Conservation (phyloP, 2,888 invertebrate genomes). For the Diaphora mendica region DNA sequence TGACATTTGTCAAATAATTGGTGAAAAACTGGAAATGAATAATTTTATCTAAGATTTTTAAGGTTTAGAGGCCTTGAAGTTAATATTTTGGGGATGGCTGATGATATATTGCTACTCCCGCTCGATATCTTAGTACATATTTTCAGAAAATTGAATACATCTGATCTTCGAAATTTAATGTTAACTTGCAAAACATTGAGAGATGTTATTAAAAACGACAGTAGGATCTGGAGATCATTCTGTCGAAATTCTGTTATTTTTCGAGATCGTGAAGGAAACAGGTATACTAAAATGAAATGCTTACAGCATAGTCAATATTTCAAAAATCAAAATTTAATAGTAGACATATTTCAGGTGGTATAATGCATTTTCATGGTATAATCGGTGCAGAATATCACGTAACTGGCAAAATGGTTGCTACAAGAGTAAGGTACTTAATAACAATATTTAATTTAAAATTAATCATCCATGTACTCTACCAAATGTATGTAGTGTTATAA, state of each 20-base stretch:
- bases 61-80: background rate
- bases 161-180: constrained; percentile 72
- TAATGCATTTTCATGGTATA: constrained; percentile 57
- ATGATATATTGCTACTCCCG: constrained; percentile 59
- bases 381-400: constrained; percentile 69
- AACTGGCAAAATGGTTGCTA: constrained; percentile 78
- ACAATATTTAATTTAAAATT: background rate
- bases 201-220: constrained; percentile 64
- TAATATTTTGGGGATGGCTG: constrained; percentile 18
- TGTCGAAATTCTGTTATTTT: constrained; percentile 56
- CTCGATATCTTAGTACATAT: constrained; percentile 71
- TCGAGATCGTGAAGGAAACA: constrained; percentile 46
- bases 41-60: background rate
- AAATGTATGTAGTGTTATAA: background rate
- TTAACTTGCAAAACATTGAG: constrained; percentile 69
- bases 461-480: background rate
- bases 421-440: constrained; percentile 52
- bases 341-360: constrained; percentile 19
- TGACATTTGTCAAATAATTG: constrained; percentile 12
- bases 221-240: constrained; percentile 68
- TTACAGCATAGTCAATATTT: background rate
- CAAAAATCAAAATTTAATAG: background rate
- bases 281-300: constrained; percentile 37
- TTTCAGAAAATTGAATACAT: constrained; percentile 58
- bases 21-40: background rate